phyloP scores from a whole-genome alignment of 2,797 vertebrate genomes.

The Limnodromus scolopaceus region DNA sequence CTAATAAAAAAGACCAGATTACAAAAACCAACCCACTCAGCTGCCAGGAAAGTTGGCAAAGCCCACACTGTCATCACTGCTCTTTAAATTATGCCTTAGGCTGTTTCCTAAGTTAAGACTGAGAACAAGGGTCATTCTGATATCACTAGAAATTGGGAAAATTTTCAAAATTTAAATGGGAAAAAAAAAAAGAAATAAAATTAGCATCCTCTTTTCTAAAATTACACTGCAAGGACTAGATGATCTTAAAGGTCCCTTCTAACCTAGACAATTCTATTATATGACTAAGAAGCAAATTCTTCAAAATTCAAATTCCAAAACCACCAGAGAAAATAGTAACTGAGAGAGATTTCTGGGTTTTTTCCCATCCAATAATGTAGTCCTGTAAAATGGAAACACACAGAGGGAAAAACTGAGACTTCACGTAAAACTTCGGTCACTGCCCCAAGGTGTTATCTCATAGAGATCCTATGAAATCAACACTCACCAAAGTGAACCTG shows the following conservation, averaged over 20 bases:
- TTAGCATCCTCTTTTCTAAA: not conserved
- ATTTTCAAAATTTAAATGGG: not conserved
- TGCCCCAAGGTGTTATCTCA: not conserved
- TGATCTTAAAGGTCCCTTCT: too few species aligned
- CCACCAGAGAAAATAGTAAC: not conserved
- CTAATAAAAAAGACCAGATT: not conserved
- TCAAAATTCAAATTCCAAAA: not conserved
- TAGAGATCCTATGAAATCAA: not conserved
- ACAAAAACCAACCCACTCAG: not conserved
- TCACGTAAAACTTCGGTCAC: not conserved
- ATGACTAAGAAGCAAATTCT: not conserved
- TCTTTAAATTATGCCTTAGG: not conserved
- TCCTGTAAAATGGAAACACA: not conserved
- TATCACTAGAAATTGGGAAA: not conserved
- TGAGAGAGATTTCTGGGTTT: not conserved
- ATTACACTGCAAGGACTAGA: not conserved
- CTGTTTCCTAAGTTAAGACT: not conserved
- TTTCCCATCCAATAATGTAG: not conserved
- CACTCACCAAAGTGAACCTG: accelerated
- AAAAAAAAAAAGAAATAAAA: not conserved
- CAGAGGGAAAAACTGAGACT: not conserved
- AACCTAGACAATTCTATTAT: too few species aligned
- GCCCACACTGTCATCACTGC: not conserved
- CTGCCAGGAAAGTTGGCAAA: not conserved
- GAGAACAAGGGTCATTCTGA: not conserved